Conservation (phyloP, 2,888 invertebrate genomes). For the Choristoneura rosaceana region DNA sequence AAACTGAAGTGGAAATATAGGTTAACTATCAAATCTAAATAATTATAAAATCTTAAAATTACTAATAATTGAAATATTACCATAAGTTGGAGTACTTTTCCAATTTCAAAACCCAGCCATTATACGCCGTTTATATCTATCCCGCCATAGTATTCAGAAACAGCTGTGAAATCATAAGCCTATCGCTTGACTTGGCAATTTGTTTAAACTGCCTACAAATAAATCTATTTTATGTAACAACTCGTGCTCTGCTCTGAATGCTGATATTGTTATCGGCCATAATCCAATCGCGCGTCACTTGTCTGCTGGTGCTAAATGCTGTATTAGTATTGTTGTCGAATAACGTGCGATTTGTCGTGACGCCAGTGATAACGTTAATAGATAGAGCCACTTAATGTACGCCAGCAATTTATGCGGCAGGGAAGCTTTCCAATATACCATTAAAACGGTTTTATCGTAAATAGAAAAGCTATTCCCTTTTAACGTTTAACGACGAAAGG, state of each 20-base stretch:
- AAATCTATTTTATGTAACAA: constrained; percentile 4
- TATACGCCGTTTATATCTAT: neutral
- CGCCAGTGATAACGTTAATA: constrained; percentile 37
- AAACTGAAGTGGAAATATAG: no score
- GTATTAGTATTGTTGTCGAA: constrained; percentile 32
- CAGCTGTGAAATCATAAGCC: neutral
- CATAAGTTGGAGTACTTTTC: neutral
- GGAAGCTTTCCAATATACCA: constrained; percentile 19
- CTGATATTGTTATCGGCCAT: constrained; percentile 37
- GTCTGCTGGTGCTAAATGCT: constrained; percentile 30
- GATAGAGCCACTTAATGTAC: constrained; percentile 31
- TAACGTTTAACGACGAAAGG: constrained; percentile 4
- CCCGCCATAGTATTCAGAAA: neutral
- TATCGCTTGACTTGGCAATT: neutral
- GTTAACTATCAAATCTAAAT: no score
- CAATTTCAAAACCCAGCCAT: neutral
- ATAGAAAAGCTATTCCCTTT: constrained; percentile 11
- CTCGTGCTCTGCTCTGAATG: constrained; percentile 17
- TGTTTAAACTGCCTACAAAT: neutral
- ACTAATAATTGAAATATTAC: neutral
- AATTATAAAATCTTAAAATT: no score
- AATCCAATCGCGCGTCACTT: constrained; percentile 37
- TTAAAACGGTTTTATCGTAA: constrained; percentile 10
- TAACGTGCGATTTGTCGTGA: constrained; percentile 37
- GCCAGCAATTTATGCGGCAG: constrained; percentile 21